These are phyloP conservation scores for Torymus tubicola DNA, from an alignment of 2,888 invertebrate species.

Conservation along the genomic window DNA sequence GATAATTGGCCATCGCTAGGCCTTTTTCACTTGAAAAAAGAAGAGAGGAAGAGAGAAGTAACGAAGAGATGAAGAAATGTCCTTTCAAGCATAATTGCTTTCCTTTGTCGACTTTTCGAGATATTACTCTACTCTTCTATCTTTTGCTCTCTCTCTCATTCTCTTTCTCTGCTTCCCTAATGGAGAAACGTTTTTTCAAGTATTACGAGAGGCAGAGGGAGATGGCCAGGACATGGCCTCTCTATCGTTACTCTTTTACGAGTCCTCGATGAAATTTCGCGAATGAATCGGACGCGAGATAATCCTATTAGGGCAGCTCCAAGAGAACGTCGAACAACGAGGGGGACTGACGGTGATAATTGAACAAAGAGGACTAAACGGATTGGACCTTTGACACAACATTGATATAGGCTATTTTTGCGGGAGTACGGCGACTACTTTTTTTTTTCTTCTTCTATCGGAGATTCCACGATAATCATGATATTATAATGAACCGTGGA, in stretches of 20 bases:
- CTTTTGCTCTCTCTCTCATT: background rate
- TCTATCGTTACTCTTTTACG: background rate
- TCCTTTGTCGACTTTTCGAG: constrained; percentile 27
- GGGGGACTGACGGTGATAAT: background rate
- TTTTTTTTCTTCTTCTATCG: too few species aligned
- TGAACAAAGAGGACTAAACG: background rate
- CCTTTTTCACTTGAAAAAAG: background rate
- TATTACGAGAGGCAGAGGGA: background rate
- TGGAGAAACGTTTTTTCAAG: constrained; percentile 13
- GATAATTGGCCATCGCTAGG: constrained; percentile 38
- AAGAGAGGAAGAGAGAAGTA: constrained; percentile 5
- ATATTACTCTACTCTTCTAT: constrained; percentile 2
- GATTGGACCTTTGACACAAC: too few species aligned
- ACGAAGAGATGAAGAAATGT: constrained; percentile 1
- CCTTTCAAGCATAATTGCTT: constrained; percentile 48
- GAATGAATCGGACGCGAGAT: constrained; percentile 13
- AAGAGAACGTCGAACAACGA: too few species aligned
- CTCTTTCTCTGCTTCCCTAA: background rate
- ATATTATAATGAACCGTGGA: too few species aligned
- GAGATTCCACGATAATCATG: too few species aligned
- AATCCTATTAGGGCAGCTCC: constrained; percentile 9
- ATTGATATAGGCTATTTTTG: too few species aligned
- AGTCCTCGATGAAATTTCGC: constrained; percentile 7
- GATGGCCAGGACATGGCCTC: too few species aligned
- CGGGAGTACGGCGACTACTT: too few species aligned